Percentiles rank a stretch among this genome's conserved stretches.
Conservation (phyloP, 2,113 vertebrate species). For the Montifringilla adamsi region DNA sequence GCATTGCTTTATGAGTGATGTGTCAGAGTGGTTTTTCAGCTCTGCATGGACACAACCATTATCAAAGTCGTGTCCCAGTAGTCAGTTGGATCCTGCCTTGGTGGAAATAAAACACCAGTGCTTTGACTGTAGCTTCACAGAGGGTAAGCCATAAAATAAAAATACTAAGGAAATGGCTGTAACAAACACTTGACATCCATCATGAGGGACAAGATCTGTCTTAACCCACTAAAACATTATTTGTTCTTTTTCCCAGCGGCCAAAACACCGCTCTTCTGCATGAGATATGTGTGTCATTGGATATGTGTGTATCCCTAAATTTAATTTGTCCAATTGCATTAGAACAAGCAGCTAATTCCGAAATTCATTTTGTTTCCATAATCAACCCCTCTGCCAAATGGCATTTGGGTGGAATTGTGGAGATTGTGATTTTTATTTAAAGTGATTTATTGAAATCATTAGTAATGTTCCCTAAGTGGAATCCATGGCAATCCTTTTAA, state of each 20-base stretch:
- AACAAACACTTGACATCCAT: not conserved
- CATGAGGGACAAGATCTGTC: not conserved
- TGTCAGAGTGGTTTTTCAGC: not conserved
- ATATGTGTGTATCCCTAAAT: slow-evolving; percentile 3
- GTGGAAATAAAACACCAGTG: not conserved
- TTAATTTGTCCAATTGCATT: slow-evolving; percentile 43
- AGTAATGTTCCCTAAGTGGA: slow-evolving; percentile 20
- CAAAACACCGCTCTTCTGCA: not conserved
- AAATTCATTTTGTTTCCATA: slow-evolving; percentile 42
- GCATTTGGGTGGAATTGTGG: slow-evolving; percentile 26
- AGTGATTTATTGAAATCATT: slow-evolving; percentile 51
- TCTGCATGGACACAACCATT: not conserved
- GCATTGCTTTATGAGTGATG: rapidly evolving
- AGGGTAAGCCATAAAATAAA: not conserved
- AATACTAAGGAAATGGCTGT: not conserved
- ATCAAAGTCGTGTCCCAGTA: not conserved
- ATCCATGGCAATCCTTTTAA: slow-evolving; percentile 43
- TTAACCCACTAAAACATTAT: not conserved
- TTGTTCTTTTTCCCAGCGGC: not conserved
- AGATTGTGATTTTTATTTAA: slow-evolving; percentile 56
- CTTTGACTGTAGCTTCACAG: not conserved
- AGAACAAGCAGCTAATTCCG: slow-evolving; percentile 44
- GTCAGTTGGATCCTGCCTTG: not conserved
- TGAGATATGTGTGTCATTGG: not conserved
- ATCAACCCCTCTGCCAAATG: slow-evolving; percentile 43